A percentile compares a stretch with the other conserved stretches of the same genome.
These are phyloP conservation scores for Chydorus sphaericus DNA, from an alignment of 2,888 invertebrate species.

Conservation along the genomic window DNA sequence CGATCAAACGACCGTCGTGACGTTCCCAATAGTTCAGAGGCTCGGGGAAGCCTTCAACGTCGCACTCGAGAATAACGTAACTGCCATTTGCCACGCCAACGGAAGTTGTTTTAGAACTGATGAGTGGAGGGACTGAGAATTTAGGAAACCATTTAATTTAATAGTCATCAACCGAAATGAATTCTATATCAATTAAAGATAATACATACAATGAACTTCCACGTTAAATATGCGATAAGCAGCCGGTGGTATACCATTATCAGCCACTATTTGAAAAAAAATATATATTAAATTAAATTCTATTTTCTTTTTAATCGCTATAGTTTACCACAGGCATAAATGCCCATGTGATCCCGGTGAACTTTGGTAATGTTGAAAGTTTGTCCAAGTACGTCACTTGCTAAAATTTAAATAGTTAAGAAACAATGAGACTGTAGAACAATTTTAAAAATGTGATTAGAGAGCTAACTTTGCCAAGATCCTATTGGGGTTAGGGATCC, in stretches of 20 bases:
- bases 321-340: slow-evolving; percentile 43
- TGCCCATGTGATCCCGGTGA: slow-evolving; percentile 57
- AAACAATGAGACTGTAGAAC: neutral
- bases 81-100: slow-evolving; percentile 54
- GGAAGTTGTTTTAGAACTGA: slow-evolving; percentile 58
- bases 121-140: slow-evolving; percentile 61
- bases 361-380: slow-evolving; percentile 61
- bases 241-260: slow-evolving; percentile 73
- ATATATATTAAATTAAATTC: neutral
- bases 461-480: slow-evolving; percentile 41
- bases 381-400: slow-evolving; percentile 56
- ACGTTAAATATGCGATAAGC: slow-evolving; percentile 64
- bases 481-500: slow-evolving; percentile 46
- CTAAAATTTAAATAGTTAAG: slow-evolving; percentile 27
- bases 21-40: slow-evolving; percentile 74
- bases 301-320: neutral
- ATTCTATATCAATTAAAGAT: neutral
- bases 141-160: neutral
- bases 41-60: slow-evolving; percentile 72
- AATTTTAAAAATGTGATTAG: neutral
- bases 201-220: slow-evolving; percentile 75
- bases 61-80: slow-evolving; percentile 47
- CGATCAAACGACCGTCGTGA: slow-evolving; percentile 55
- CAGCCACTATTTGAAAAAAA: slow-evolving; percentile 36
- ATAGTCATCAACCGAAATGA: neutral